These are phyloP conservation scores for Caenorhabditis sp. DNA, from an alignment of 2,888 invertebrate species.

Conservation along the genomic window DNA sequence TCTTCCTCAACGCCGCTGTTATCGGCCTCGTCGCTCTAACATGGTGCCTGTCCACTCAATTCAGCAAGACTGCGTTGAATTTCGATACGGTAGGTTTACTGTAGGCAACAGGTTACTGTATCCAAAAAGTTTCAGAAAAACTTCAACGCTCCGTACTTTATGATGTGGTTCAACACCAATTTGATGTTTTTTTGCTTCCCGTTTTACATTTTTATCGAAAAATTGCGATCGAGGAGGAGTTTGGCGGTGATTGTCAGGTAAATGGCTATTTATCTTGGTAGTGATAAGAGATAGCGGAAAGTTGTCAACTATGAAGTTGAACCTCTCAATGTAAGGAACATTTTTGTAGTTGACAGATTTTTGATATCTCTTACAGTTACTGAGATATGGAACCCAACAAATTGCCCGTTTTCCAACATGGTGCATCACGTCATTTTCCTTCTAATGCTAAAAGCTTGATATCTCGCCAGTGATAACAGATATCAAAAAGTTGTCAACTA, in stretches of 20 bases:
- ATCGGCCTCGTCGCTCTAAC: conserved; percentile 75
- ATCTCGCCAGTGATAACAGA: too few relatives aligned
- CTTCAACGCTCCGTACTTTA: conserved; percentile 81
- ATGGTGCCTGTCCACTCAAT: conserved; percentile 80
- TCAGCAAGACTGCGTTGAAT: conserved; percentile 78
- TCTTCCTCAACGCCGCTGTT: conserved; percentile 69
- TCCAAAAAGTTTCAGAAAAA: conserved; percentile 57
- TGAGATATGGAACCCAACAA: too few relatives aligned
- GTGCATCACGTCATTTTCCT: too few relatives aligned
- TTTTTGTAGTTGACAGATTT: too few relatives aligned
- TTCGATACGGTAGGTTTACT: conserved; percentile 66
- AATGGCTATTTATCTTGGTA: too few relatives aligned
- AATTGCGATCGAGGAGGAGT: conserved; percentile 46
- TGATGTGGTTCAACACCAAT: conserved; percentile 81
- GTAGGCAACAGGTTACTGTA: background rate
- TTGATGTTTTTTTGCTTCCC: conserved; percentile 81
- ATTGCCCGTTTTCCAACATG: too few relatives aligned
- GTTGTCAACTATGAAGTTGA: too few relatives aligned
- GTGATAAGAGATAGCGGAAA: too few relatives aligned
- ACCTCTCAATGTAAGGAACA: too few relatives aligned
- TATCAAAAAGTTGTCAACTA: too few relatives aligned
- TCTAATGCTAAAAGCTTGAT: too few relatives aligned
- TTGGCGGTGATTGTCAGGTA: conserved; percentile 40
- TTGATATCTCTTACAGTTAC: too few relatives aligned
- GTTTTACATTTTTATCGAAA: conserved; percentile 69